Conservation (phyloP, 2,888 invertebrate genomes). For the Hetaerina titia region DNA sequence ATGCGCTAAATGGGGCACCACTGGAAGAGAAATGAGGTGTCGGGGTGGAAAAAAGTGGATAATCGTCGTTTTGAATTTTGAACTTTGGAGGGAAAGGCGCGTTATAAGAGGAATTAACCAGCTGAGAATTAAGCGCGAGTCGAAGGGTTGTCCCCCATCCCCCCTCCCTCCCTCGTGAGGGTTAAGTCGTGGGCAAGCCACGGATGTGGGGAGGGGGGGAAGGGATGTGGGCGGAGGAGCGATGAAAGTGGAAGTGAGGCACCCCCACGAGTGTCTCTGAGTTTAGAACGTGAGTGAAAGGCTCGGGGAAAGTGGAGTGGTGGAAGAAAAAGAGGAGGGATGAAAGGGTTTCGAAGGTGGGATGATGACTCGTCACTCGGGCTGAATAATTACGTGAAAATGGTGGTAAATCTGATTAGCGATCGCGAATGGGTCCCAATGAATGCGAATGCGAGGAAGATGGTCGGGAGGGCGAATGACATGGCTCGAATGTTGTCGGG, state of each 20-base stretch:
- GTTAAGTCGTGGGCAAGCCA: background rate
- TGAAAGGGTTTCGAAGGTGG: background rate
- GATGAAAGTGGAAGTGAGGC: background rate
- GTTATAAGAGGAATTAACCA: background rate
- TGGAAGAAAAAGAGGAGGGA: background rate
- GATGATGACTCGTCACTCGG: background rate
- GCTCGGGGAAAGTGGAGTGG: background rate
- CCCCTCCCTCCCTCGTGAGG: background rate
- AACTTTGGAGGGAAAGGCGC: background rate
- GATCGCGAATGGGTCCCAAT: background rate
- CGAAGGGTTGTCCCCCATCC: background rate
- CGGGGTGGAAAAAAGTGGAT: background rate
- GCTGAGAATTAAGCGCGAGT: conserved; percentile 2
- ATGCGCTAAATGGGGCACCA: background rate
- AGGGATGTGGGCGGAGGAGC: background rate
- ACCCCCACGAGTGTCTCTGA: background rate
- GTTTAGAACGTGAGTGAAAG: background rate
- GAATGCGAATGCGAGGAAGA: background rate
- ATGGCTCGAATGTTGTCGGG: background rate
- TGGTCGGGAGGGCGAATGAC: background rate
- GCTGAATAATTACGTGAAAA: conserved; percentile 16
- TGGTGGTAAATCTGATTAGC: conserved; percentile 32
- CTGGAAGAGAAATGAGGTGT: background rate
- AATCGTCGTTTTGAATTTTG: background rate
- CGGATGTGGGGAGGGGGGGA: background rate